phyloP scores from a whole-genome alignment of 2,113 vertebrate genomes.

The Gymnobelideus leadbeateri region DNA sequence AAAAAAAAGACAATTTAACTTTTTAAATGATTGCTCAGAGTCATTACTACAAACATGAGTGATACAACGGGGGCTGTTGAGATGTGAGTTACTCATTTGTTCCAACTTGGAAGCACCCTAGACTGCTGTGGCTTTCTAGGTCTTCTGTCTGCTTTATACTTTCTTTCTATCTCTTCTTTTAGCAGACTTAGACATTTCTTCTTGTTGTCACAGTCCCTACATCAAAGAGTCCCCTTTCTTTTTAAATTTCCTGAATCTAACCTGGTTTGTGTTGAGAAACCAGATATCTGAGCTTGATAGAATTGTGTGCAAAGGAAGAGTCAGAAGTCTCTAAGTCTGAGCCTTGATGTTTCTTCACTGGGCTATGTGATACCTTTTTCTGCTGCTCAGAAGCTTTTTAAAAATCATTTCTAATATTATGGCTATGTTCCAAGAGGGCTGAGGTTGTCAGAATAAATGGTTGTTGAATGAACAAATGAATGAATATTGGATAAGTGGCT shows the following conservation, averaged over 20 bases:
- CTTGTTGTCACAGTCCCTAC: not conserved
- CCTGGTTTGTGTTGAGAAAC: not conserved
- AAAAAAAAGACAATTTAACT: not conserved
- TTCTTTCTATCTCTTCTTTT: constrained; percentile 49
- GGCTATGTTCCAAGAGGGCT: not conserved
- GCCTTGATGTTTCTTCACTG: not conserved
- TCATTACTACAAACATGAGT: not conserved
- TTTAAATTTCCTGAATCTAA: not conserved
- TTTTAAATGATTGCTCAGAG: not conserved
- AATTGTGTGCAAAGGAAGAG: not conserved
- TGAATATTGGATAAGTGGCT: not conserved
- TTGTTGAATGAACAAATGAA: not conserved
- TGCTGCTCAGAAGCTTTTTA: not conserved
- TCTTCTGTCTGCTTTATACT: not conserved
- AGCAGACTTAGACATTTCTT: not conserved
- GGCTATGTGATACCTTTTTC: not conserved
- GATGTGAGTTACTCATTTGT: not conserved
- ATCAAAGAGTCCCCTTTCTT: not conserved
- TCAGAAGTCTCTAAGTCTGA: not conserved
- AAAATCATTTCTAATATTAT: not conserved
- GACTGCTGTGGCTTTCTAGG: not conserved
- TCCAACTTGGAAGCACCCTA: constrained; percentile 31
- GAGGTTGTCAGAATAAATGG: constrained; percentile 6
- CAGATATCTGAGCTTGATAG: not conserved
- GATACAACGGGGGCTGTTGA: not conserved